A percentile compares a stretch with the other conserved stretches of the same genome.
Conservation (phyloP, 1,140 invertebrate genomes). For the Drosophila sproati region DNA sequence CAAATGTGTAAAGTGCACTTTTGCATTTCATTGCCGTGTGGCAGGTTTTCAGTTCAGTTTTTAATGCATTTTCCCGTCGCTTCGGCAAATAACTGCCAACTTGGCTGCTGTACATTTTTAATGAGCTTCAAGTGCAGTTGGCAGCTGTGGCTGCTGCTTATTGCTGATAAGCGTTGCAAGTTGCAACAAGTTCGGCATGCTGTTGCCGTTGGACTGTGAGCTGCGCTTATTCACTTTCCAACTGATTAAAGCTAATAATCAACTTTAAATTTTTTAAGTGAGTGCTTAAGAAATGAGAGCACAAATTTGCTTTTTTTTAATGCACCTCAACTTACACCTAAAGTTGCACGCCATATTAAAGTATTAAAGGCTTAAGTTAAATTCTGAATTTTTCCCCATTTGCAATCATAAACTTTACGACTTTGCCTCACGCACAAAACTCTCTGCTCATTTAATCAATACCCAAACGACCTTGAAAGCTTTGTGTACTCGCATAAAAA, state of each 20-base stretch:
- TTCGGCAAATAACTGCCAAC: slow-evolving; percentile 43
- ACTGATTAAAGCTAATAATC: neutral
- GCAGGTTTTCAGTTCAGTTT: slow-evolving; percentile 48
- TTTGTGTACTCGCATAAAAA: slow-evolving; percentile 50
- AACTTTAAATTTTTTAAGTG: neutral
- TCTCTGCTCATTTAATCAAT: slow-evolving; percentile 55
- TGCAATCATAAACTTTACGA: slow-evolving; percentile 15
- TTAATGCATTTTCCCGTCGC: slow-evolving; percentile 72
- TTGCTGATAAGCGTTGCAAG: slow-evolving; percentile 48
- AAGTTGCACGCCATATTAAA: no score
- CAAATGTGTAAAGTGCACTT: slow-evolving; percentile 82
- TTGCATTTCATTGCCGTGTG: slow-evolving; percentile 42
- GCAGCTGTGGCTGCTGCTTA: slow-evolving; percentile 36
- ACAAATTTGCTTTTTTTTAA: no score
- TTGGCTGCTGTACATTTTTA: slow-evolving; percentile 59
- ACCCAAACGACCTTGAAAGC: slow-evolving; percentile 62
- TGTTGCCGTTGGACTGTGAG: neutral
- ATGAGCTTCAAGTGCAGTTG: slow-evolving; percentile 58
- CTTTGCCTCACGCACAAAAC: slow-evolving; percentile 26
- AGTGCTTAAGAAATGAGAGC: neutral
- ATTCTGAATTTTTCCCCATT: no score
- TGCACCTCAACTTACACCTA: no score
- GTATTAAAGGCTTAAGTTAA: no score
- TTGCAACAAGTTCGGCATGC: slow-evolving; percentile 11
- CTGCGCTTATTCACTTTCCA: slow-evolving; percentile 2